phyloP scores from a whole-genome alignment of 2,888 invertebrate genomes.

The Tanytarsus gracilentus region DNA sequence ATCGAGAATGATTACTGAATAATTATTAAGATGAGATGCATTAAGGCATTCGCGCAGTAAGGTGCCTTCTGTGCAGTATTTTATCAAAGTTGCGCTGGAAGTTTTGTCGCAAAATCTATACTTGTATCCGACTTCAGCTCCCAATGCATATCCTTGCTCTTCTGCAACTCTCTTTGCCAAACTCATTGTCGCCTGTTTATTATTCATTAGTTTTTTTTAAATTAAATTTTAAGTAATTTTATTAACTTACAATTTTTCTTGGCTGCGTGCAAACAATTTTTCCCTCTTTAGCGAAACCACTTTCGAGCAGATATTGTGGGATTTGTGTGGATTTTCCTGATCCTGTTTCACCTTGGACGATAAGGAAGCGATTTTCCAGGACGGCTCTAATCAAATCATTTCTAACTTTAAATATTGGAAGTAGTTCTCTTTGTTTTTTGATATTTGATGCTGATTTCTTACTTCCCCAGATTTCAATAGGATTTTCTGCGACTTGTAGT shows the following conservation, averaged over 20 bases:
- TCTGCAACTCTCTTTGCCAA: slow-evolving; percentile 79
- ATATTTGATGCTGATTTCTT: no score
- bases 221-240: no score
- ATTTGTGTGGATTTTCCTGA: slow-evolving; percentile 95
- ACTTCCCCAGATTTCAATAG: no score
- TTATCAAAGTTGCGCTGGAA: slow-evolving; percentile 63
- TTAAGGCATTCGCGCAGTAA: slow-evolving; percentile 79
- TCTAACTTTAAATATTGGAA: slow-evolving; percentile 93
- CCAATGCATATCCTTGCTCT: slow-evolving; percentile 74
- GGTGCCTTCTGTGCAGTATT: slow-evolving; percentile 88
- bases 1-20: slow-evolving; percentile 72
- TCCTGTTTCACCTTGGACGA: slow-evolving; percentile 98
- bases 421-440: slow-evolving; percentile 86
- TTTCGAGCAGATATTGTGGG: slow-evolving; percentile 51
- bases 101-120: slow-evolving; percentile 83
- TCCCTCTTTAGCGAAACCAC: slow-evolving; percentile 36
- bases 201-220: no score
- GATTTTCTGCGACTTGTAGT: no score
- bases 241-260: slow-evolving; percentile 62
- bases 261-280: slow-evolving; percentile 71
- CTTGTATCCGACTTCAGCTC: slow-evolving; percentile 78
- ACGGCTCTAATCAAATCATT: slow-evolving; percentile 93
- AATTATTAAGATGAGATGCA: slow-evolving; percentile 70
- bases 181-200: slow-evolving; percentile 84
- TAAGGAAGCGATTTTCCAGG: slow-evolving; percentile 91